Evolutionary conservation across 2,888 invertebrate species (phyloP).

Genomic region (Nephrocerus scutellatus): DNA sequence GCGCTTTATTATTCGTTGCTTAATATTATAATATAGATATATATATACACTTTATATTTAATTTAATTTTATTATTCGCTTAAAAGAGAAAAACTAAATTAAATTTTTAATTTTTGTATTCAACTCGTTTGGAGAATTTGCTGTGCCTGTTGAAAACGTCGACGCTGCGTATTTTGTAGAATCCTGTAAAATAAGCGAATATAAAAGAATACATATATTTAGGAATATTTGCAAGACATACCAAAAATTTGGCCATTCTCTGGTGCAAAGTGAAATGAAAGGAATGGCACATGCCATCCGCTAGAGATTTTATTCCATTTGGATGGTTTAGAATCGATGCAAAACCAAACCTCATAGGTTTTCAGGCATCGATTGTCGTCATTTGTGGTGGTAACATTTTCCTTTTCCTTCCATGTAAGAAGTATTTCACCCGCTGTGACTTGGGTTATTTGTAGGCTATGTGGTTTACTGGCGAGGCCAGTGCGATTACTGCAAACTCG

Average conservation of each 20-base stretch:
- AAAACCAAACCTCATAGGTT: constrained; percentile 46
- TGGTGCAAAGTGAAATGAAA: constrained; percentile 42
- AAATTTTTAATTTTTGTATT: too few species aligned
- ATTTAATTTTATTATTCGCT: too few species aligned
- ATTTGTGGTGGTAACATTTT: constrained; percentile 26
- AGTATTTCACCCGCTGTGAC: constrained; percentile 49
- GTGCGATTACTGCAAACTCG: constrained; percentile 45
- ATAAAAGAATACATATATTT: neutral
- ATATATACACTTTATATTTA: too few species aligned
- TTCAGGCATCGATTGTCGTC: constrained; percentile 44
- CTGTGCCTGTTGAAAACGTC: constrained; percentile 39
- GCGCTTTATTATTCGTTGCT: too few species aligned
- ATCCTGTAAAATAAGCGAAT: constrained; percentile 30
- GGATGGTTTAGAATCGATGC: constrained; percentile 15
- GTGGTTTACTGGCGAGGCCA: constrained; percentile 37
- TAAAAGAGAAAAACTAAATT: too few species aligned
- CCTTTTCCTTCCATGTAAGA: constrained; percentile 48
- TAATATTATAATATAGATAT: too few species aligned
- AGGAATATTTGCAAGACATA: constrained; percentile 17
- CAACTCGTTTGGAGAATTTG: constrained; percentile 35
- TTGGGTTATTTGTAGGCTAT: constrained; percentile 40
- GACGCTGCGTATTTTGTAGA: constrained; percentile 40
- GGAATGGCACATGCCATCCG: constrained; percentile 41
- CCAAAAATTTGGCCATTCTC: constrained; percentile 32
- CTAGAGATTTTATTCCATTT: constrained; percentile 33